Evolutionary conservation across 2,888 invertebrate genomes (phyloP).

Genomic region (Achlya flavicornis): DNA sequence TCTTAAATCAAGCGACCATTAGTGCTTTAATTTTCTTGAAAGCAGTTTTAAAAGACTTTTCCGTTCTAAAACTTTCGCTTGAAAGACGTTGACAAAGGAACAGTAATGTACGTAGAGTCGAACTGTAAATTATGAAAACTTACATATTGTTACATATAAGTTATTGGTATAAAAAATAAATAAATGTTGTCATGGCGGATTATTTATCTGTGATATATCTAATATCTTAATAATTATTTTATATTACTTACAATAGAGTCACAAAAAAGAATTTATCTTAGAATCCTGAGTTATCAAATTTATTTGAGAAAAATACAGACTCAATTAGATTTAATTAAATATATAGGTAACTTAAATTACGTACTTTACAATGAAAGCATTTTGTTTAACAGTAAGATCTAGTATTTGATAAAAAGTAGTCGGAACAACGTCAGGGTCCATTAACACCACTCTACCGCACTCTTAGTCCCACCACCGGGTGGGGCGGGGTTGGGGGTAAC

Average conservation of each 20-base stretch:
- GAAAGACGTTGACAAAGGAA: slow-evolving; percentile 74
- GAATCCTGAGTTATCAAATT: no score
- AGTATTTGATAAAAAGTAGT: slow-evolving; percentile 3
- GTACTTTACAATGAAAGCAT: no score
- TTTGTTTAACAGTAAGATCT: no score
- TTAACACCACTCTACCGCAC: slow-evolving; percentile 54
- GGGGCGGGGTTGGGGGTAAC: slow-evolving; percentile 55
- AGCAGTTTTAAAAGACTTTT: slow-evolving; percentile 81
- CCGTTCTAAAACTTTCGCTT: slow-evolving; percentile 79
- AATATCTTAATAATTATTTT: no score
- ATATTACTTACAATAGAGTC: no score
- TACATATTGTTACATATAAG: no score
- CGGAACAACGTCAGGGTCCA: slow-evolving; percentile 50
- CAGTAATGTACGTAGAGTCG: slow-evolving; percentile 55
- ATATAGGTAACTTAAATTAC: no score
- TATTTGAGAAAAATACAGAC: no score
- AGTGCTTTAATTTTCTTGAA: slow-evolving; percentile 82
- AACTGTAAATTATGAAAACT: slow-evolving; percentile 1
- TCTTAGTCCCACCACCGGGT: slow-evolving; percentile 53
- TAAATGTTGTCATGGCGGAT: neutral
- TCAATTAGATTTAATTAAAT: no score
- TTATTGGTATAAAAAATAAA: neutral
- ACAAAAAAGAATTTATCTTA: no score
- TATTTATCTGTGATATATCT: neutral
- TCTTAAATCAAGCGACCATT: slow-evolving; percentile 67